Evolutionary conservation across 2,113 vertebrate genomes (phyloP).

Genomic region (Periophthalmus modestus): DNA sequence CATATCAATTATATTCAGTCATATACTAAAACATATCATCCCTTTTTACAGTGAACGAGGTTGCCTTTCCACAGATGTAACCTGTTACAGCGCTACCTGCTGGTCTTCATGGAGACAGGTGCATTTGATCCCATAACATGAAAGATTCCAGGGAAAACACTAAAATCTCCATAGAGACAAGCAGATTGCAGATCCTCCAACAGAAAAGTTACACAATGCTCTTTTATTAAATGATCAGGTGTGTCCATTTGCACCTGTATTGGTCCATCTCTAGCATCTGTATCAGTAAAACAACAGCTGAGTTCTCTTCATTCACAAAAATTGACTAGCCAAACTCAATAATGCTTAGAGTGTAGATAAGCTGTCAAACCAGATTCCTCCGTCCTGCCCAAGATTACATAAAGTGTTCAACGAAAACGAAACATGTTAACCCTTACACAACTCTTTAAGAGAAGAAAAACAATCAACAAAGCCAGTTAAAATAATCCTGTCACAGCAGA

Average conservation of each 20-base stretch:
- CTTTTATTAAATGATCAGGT: not conserved
- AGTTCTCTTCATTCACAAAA: not conserved
- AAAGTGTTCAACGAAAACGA: not conserved
- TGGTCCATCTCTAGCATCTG: not conserved
- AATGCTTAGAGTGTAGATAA: not conserved
- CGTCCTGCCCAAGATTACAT: not conserved
- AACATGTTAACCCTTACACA: not conserved
- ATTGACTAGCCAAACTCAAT: not conserved
- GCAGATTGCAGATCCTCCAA: not conserved
- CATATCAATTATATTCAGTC: not conserved
- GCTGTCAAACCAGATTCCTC: not conserved
- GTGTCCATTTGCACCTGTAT: not conserved
- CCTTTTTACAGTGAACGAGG: too few relatives aligned
- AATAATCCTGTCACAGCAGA: not conserved
- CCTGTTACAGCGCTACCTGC: not conserved
- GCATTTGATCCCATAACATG: too few relatives aligned
- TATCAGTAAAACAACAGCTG: not conserved
- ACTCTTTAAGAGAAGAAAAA: not conserved
- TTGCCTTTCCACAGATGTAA: not conserved
- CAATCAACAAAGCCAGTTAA: not conserved
- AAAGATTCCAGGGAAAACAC: too few relatives aligned
- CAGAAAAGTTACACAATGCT: not conserved
- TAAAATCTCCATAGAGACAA: not conserved
- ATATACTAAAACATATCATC: too few relatives aligned
- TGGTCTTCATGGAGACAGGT: too few relatives aligned